phyloP scores from a whole-genome alignment of 2,797 vertebrate species.

The Champsocephalus esox region DNA sequence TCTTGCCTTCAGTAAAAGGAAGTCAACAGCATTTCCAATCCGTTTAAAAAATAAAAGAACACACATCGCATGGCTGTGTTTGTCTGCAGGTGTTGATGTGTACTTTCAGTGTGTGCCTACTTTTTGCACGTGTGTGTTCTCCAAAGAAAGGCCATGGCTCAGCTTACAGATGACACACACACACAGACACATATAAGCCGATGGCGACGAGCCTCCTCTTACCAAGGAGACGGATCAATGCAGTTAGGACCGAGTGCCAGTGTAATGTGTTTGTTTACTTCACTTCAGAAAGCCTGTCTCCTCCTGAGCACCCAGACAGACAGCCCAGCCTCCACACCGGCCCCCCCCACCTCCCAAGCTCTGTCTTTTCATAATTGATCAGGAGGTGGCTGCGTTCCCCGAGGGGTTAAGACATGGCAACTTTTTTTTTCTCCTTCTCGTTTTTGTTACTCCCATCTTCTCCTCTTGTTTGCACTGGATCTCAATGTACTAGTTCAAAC shows the following conservation, averaged over 20 bases:
- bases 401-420: conserved; percentile 98
- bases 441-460: conserved; percentile 48
- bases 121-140: conserved; percentile 9
- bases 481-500: conserved; percentile 99
- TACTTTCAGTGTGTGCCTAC: not conserved
- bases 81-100: conserved; percentile 22
- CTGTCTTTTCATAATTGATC: conserved; percentile 99
- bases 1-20: conserved; percentile 46
- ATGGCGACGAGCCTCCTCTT: conserved; percentile 81
- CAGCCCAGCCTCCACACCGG: conserved; percentile 38
- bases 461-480: conserved; percentile 98
- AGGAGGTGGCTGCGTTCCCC: conserved; percentile 96
- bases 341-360: conserved; percentile 67
- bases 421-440: conserved; percentile 80
- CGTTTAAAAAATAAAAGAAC: conserved; percentile 10
- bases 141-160: conserved; percentile 42
- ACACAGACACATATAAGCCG: conserved; percentile 31
- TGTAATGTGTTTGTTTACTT: conserved; percentile 98
- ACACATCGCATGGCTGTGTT: not conserved
- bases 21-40: conserved; percentile 33
- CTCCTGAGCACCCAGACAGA: conserved; percentile 91
- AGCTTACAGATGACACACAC: conserved; percentile 51
- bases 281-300: conserved; percentile 93
- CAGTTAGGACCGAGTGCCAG: conserved; percentile 93
- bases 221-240: conserved; percentile 93